phyloP scores from a whole-genome alignment of 2,113 vertebrate species.

The Panthera tigris region DNA sequence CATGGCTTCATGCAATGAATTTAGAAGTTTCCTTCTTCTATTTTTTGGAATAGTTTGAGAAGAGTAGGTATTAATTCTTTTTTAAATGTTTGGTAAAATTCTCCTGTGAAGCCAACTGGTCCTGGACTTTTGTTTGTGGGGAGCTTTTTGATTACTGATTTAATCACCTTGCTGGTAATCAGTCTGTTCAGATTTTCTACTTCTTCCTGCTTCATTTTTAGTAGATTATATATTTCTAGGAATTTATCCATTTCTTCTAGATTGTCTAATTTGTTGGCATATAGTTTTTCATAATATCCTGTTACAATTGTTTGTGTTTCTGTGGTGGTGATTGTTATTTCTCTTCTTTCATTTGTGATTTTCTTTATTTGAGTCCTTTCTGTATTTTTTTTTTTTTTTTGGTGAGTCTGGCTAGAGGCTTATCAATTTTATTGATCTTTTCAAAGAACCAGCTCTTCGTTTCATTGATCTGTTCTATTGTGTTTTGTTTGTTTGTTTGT shows the following conservation, averaged over 20 bases:
- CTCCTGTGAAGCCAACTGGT: not conserved
- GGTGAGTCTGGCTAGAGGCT: not conserved
- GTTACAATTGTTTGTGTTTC: not conserved
- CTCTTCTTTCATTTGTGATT: not conserved
- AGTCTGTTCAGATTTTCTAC: too few species aligned
- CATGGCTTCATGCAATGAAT: too few species aligned
- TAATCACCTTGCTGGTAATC: not conserved
- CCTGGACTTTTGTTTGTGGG: not conserved
- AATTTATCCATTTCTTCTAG: not conserved
- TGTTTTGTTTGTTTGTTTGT: too few species aligned
- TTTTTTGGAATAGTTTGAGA: not conserved
- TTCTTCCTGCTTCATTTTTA: not conserved
- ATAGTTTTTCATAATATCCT: not conserved
- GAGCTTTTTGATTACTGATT: not conserved
- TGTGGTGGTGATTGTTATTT: too few species aligned
- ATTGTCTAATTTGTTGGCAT: not conserved
- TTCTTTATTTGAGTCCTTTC: not conserved
- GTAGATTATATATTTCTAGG: not conserved
- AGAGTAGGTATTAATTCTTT: not conserved
- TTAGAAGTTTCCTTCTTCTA: too few species aligned
- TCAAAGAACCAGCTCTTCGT: not conserved
- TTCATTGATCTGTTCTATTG: not conserved
- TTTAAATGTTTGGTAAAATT: not conserved
- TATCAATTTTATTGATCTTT: not conserved
- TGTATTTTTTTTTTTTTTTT: not conserved